Percentiles rank a stretch among this genome's conserved stretches.
phyloP scores from a whole-genome alignment of 2,113 vertebrate genomes.

The Chionomys nivalis region DNA sequence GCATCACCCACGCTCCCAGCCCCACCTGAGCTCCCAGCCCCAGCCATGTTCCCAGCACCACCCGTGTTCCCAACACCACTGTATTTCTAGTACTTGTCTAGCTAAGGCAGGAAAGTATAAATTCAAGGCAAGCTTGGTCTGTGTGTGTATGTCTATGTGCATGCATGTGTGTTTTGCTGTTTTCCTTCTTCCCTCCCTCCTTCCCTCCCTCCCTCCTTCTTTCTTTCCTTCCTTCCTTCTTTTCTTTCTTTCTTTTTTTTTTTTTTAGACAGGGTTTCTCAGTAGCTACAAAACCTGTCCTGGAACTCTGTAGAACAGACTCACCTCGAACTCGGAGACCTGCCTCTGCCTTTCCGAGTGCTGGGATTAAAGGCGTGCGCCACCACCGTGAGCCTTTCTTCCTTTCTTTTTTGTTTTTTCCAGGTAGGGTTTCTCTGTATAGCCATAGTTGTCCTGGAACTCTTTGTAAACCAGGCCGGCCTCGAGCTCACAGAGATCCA shows the following conservation, averaged over 20 bases:
- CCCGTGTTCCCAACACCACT: background rate
- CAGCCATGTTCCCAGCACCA: too few species aligned
- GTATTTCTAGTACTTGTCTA: background rate
- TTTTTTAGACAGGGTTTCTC: too few species aligned
- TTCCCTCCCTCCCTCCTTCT: fast-evolving
- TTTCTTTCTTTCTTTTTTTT: too few species aligned
- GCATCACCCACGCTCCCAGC: background rate
- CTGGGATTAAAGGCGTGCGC: too few species aligned
- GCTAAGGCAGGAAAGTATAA: background rate
- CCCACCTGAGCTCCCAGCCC: too few species aligned
- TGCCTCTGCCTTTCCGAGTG: too few species aligned
- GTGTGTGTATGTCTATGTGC: background rate
- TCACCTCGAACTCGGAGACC: too few species aligned
- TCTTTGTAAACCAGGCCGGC: background rate
- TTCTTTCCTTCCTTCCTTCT: fast-evolving
- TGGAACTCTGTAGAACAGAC: too few species aligned
- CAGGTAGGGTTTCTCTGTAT: background rate
- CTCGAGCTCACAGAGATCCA: background rate
- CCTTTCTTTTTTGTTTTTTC: background rate
- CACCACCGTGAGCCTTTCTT: background rate
- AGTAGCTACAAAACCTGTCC: too few species aligned
- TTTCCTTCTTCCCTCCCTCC: fast-evolving
- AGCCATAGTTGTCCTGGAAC: background rate
- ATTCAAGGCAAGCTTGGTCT: background rate
- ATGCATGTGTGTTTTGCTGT: background rate